Evolutionary conservation across 2,113 vertebrate genomes (phyloP), one percentile per base, ranked within the genome.

Genomic region (Rhinolophus ferrumequinum): DNA sequence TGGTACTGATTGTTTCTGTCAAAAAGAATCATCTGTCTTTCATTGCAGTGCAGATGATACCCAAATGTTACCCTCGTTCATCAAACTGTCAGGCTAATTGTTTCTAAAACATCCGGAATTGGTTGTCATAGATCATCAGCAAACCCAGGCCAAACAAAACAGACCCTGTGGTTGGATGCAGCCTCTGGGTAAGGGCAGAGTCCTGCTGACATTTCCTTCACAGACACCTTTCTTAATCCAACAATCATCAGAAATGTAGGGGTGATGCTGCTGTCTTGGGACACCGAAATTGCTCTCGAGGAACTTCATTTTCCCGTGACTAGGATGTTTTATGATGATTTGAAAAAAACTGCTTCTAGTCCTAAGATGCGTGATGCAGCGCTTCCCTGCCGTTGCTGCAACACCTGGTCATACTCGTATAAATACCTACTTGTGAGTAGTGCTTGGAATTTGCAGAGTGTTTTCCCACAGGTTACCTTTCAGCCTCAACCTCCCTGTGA

Each of bases 71-170:
- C 75, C 58, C 73, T 94, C 13, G 5, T 90, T 77, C 97, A 87
- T 96, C 95, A 94, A 88, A 79, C 95, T 90, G 92, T 90, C 96
- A 72, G 69, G 50, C 38, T 90, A 81, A 92, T 73, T 98, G 94
- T 97, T 97, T 96, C 94, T 95, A 96, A 96, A 97, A 97, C 72
- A 97, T 81, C 70, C 90, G 0, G 76, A 88, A 76, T 75, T 88
- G 62, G 79, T 95, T 92, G 97, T 97, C 96, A 85, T 54, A 92
- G 80, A 95, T 47, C 41, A 93, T 93, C 79, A 96, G 87, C 79
- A 76, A 84, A 87, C 28, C 90, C 66, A 22, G 80, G 47, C 64
- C 81, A 92, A 94, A 67, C 79, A 81, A 95, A 93, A 94, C 89
- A 95, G 82, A 83, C 28, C 35, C 77, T 56, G 86, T 2, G 41